Percentiles rank a stretch among this genome's conserved stretches.
Evolutionary conservation across 2,113 vertebrate genomes (phyloP).

Genomic region (Tychaedon coryphoeus): DNA sequence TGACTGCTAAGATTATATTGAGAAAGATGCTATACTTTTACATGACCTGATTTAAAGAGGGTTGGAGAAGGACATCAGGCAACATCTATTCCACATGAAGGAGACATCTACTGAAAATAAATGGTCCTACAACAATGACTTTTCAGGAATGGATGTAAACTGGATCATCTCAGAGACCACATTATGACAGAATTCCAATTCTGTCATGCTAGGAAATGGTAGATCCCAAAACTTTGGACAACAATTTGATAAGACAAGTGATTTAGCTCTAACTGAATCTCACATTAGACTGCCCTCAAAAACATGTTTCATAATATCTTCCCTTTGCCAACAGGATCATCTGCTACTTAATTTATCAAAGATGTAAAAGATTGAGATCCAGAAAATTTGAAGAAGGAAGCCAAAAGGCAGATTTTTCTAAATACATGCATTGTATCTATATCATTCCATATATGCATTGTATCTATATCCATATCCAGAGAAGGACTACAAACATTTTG

Average conservation of each 20-base stretch:
- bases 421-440: not conserved
- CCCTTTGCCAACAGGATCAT: not conserved
- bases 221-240: not conserved
- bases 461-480: not conserved
- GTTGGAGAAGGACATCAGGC: not conserved
- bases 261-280: not conserved
- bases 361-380: not conserved
- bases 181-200: not conserved
- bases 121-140: not conserved
- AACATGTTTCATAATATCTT: not conserved
- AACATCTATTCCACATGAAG: accelerated
- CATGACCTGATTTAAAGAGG: not conserved
- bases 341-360: not conserved
- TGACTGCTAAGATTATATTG: not conserved
- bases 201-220: not conserved
- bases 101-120: not conserved
- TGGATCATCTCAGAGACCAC: not conserved
- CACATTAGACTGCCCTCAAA: not conserved
- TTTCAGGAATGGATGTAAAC: not conserved
- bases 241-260: not conserved
- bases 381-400: not conserved
- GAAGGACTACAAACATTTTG: not conserved
- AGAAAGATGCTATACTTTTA: not conserved
- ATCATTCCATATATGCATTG: not conserved
- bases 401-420: not conserved